Base-by-base conservation (phyloP, 2,888 invertebrate genomes). In the Aethes cnicana region DNA sequence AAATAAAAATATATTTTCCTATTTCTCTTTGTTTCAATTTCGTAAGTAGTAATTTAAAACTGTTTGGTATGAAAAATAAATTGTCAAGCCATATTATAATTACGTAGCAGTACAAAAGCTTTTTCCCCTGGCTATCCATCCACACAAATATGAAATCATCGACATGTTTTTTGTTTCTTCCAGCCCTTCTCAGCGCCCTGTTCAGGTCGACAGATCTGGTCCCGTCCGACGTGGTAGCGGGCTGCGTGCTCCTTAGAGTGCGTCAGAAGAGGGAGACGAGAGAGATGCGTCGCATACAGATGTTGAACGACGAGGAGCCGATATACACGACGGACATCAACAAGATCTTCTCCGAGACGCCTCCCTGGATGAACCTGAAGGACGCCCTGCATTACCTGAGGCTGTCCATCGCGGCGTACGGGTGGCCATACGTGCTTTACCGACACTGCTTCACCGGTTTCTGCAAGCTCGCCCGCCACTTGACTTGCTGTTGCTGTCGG, bases 121-220 rank as follows among this genome's bases (percentile, higher is more conserved):
- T n/a, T n/a, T n/a, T n/a, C n/a, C n/a, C n/a, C n/a, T n/a, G n/a
- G n/a, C n/a, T n/a, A n/a, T n/a, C n/a, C n/a, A n/a, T n/a, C n/a
- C n/a, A n/a, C n/a, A n/a, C n/a, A n/a, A n/a, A n/a, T n/a, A n/a
- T n/a, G n/a, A n/a, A n/a, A n/a, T n/a, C n/a, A n/a, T n/a, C n/a
- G n/a, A 28, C 35, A n/a, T 46, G 7, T 50, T 33, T 12, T 39
- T 41, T 20, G 14, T 26, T 55, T 55, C 42, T 91, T 75, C 36
- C 90, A 91, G 93, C 93, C 59, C 83, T 96, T 5, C 90, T 96
- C 56, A 94, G 95, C 68, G 93, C 94, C 2, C 89, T 96, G 55
- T 96, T 96, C 79, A 91, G 96, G 66, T 95, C 95, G 58, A 94
- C 95, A 4, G 96, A 97, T 80, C 84, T 97, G 28, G 97, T 97